These are phyloP conservation scores for Tragelaphus imberbis DNA, from an alignment of 2,113 vertebrate genomes.

Conservation along the genomic window DNA sequence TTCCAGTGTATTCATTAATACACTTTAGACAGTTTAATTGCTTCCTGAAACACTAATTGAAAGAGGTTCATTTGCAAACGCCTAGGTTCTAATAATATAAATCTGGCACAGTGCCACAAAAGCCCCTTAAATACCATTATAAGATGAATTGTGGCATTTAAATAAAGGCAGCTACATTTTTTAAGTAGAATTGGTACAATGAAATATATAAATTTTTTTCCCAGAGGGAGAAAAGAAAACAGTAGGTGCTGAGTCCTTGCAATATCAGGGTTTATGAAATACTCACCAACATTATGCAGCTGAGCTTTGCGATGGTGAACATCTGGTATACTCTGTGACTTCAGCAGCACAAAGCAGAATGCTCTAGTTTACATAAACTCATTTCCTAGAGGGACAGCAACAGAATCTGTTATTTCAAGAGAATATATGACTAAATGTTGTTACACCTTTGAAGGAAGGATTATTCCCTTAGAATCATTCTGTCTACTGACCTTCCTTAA, in stretches of 20 bases:
- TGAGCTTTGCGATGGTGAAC: constrained; percentile 37
- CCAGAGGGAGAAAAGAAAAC: background rate
- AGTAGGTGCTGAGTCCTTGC: background rate
- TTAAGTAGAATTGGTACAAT: constrained; percentile 59
- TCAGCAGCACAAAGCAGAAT: constrained; percentile 33
- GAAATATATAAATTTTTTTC: background rate
- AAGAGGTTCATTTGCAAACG: constrained; percentile 82
- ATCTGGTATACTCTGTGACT: constrained; percentile 50
- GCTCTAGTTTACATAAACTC: constrained; percentile 70
- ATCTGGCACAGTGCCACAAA: constrained; percentile 78
- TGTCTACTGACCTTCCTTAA: constrained; percentile 67
- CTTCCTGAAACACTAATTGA: constrained; percentile 84
- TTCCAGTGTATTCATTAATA: constrained; percentile 84
- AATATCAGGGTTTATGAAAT: background rate
- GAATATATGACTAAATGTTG: constrained; percentile 55
- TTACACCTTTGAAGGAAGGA: constrained; percentile 58
- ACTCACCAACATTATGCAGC: background rate
- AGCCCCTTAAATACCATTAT: constrained; percentile 71
- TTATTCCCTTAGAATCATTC: constrained; percentile 49
- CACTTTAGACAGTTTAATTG: constrained; percentile 85
- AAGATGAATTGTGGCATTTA: constrained; percentile 74
- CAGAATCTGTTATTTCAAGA: constrained; percentile 64
- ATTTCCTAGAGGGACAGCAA: constrained; percentile 60
- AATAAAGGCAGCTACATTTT: constrained; percentile 64
- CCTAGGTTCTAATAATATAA: constrained; percentile 79